Conservation (phyloP, 2,888 invertebrate genomes). For the Drosophila antonietae region DNA sequence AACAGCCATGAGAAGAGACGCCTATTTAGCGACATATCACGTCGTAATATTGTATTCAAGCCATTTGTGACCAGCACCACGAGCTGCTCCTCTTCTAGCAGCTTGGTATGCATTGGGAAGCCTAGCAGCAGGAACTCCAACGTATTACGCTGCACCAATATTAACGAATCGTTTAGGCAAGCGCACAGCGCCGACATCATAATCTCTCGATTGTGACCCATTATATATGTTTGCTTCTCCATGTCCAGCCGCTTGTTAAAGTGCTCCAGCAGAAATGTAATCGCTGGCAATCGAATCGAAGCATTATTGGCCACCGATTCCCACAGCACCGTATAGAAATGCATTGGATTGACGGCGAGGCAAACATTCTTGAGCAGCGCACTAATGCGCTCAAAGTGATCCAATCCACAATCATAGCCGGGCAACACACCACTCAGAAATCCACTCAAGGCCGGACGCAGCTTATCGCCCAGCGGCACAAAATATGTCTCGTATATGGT, state of each 20-base stretch:
- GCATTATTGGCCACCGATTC: conserved; percentile 93
- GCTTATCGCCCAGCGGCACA: conserved; percentile 90
- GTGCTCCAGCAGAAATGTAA: conserved; percentile 91
- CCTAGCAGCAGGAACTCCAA: conserved; percentile 92
- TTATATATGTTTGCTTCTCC: conserved; percentile 92
- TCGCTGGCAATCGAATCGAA: conserved; percentile 91
- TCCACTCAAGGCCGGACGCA: conserved; percentile 92
- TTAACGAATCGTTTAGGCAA: conserved; percentile 91
- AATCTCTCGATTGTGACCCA: conserved; percentile 93
- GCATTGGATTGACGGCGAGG: conserved; percentile 90
- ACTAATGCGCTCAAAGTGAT: conserved; percentile 90
- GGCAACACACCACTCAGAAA: conserved; percentile 94
- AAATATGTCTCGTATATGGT: conserved; percentile 95
- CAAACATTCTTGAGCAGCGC: conserved; percentile 86
- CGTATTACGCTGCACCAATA: conserved; percentile 93
- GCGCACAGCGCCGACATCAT: conserved; percentile 93
- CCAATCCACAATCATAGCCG: conserved; percentile 94
- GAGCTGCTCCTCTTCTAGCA: conserved; percentile 89
- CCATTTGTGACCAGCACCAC: conserved; percentile 90
- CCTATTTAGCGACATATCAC: conserved; percentile 95
- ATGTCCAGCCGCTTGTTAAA: conserved; percentile 91
- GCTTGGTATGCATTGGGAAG: conserved; percentile 93
- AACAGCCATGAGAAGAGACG: conserved; percentile 94
- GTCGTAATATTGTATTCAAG: conserved; percentile 89
- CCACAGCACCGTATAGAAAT: conserved; percentile 95